phyloP scores from a whole-genome alignment of 2,113 vertebrate species.

The Zosterops japonicus region DNA sequence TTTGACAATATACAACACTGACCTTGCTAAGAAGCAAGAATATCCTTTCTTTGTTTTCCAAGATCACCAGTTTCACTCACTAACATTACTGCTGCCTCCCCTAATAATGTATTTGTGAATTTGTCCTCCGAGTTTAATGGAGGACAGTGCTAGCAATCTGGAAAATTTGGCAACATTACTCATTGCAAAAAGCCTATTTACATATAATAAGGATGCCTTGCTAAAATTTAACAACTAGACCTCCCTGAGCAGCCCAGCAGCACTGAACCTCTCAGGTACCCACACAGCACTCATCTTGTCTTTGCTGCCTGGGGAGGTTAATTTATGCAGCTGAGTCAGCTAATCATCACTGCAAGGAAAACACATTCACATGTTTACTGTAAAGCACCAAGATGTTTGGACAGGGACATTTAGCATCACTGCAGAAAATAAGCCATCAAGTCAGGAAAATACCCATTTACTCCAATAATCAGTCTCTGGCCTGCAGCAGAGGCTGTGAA shows the following conservation, averaged over 20 bases:
- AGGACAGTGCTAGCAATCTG: slow-evolving; percentile 54
- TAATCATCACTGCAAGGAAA: not conserved
- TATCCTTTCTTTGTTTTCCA: not conserved
- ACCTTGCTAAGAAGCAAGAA: slow-evolving; percentile 4
- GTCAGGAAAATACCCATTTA: not conserved
- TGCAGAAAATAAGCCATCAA: not conserved
- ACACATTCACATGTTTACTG: slow-evolving; percentile 19
- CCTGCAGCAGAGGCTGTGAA: not conserved
- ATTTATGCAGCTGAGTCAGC: slow-evolving; percentile 50
- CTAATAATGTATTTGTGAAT: slow-evolving; percentile 14
- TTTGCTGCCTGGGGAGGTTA: slow-evolving; percentile 7
- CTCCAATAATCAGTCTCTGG: not conserved
- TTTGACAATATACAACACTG: not conserved
- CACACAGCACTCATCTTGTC: not conserved
- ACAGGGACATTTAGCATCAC: not conserved
- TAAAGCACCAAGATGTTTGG: not conserved
- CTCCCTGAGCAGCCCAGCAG: not conserved
- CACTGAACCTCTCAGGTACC: not conserved
- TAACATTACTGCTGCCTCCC: not conserved
- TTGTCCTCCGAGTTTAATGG: slow-evolving; percentile 50
- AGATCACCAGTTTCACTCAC: not conserved
- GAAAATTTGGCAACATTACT: slow-evolving; percentile 48
- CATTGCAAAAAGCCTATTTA: slow-evolving; percentile 44
- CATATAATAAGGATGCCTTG: slow-evolving; percentile 39
- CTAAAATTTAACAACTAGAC: not conserved